phyloP scores from a whole-genome alignment of 2,113 vertebrate genomes.

The Nycticebus coucang region DNA sequence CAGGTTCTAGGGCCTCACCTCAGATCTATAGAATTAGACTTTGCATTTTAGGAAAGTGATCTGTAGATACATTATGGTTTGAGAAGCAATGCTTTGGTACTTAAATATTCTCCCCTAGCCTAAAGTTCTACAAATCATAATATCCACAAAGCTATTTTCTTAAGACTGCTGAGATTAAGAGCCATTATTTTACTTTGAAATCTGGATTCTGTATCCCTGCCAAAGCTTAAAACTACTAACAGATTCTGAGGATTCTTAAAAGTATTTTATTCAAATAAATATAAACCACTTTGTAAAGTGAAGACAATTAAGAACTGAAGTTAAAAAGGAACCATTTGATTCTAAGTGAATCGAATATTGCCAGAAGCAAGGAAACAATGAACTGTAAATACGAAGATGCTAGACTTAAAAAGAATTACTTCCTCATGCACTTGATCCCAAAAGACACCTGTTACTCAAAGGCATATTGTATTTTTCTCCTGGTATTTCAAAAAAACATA shows the following conservation, averaged over 20 bases:
- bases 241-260: neutral
- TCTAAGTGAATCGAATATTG: neutral
- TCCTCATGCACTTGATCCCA: neutral
- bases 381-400: slow-evolving; percentile 30
- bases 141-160: slow-evolving; percentile 26
- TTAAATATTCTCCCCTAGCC: neutral
- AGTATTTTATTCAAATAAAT: slow-evolving; percentile 41
- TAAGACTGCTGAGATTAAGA: slow-evolving; percentile 28
- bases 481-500: slow-evolving; percentile 15
- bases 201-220: neutral
- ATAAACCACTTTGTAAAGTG: slow-evolving; percentile 9
- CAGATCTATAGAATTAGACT: neutral
- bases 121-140: neutral
- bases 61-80: neutral
- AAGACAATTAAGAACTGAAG: neutral
- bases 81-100: neutral
- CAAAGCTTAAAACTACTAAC: neutral
- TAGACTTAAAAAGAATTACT: slow-evolving; percentile 17
- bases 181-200: slow-evolving; percentile 40
- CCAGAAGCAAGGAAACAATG: slow-evolving; percentile 24
- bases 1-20: neutral
- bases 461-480: neutral
- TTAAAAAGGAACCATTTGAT: neutral
- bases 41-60: neutral
- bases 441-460: neutral